Evolutionary conservation across 2,888 invertebrate genomes (phyloP).

Genomic region (Cheilosia soror): DNA sequence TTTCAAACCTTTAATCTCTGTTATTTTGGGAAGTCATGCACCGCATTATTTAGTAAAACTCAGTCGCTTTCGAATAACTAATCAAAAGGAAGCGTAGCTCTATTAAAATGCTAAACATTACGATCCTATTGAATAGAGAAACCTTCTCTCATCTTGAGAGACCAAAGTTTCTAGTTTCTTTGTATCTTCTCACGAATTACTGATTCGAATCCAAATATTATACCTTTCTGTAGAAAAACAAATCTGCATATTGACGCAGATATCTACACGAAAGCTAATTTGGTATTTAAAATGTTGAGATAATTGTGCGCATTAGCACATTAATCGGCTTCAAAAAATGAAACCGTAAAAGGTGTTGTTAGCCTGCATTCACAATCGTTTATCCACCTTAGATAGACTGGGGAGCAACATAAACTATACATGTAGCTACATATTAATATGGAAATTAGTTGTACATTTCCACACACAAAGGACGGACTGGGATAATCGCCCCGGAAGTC

Average conservation of each 20-base stretch:
- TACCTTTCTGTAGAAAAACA: neutral
- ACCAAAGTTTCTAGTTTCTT: too few relatives aligned
- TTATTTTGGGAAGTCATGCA: too few relatives aligned
- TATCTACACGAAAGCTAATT: neutral
- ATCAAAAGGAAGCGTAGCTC: too few relatives aligned
- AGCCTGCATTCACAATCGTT: neutral
- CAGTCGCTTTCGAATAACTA: too few relatives aligned
- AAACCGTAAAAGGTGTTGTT: neutral
- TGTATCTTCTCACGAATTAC: too few relatives aligned
- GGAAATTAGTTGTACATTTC: conserved; percentile 21
- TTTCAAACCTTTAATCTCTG: too few relatives aligned
- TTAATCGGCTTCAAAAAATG: neutral
- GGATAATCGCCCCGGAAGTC: conserved; percentile 47
- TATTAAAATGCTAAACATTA: too few relatives aligned
- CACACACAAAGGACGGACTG: conserved; percentile 1
- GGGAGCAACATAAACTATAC: too few relatives aligned
- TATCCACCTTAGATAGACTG: neutral
- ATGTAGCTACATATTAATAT: neutral
- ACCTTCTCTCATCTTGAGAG: too few relatives aligned
- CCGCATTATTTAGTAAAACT: too few relatives aligned
- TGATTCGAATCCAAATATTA: neutral
- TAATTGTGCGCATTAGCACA: neutral
- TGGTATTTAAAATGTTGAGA: neutral
- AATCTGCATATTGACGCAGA: neutral
- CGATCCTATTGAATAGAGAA: too few relatives aligned